These are phyloP conservation scores for Brachypodius melanocephalos DNA, from an alignment of 2,113 vertebrate genomes.

Conservation along the genomic window DNA sequence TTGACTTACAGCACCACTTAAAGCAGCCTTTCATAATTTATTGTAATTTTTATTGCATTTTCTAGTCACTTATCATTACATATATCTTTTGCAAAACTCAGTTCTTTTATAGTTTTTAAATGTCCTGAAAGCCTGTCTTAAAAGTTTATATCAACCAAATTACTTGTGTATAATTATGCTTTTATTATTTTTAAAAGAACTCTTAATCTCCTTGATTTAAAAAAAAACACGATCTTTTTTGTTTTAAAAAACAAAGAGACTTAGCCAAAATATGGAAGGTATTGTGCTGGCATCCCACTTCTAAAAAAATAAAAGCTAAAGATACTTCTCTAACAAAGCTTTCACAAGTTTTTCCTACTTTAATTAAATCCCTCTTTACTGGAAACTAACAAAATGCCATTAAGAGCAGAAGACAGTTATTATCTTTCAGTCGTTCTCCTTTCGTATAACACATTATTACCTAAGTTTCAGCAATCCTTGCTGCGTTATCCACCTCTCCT, in stretches of 20 bases:
- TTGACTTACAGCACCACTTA: background rate
- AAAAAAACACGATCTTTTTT: background rate
- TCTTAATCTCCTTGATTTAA: background rate
- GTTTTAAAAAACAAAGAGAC: background rate
- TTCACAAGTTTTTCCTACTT: conserved; percentile 7
- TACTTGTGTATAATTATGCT: background rate
- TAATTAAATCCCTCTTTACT: conserved; percentile 54
- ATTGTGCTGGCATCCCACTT: background rate
- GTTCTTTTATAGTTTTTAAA: background rate
- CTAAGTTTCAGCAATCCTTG: conserved; percentile 38
- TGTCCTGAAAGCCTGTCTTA: background rate
- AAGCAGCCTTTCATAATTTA: background rate
- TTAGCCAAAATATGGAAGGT: conserved; percentile 10
- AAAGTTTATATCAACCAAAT: background rate
- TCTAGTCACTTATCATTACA: background rate
- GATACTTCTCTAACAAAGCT: conserved; percentile 16
- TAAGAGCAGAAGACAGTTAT: conserved; percentile 31
- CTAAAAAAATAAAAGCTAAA: background rate
- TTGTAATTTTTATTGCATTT: background rate
- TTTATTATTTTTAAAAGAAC: conserved; percentile 20
- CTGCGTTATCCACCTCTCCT: conserved; percentile 55
- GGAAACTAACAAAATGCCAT: conserved; percentile 38
- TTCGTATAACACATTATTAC: conserved; percentile 31
- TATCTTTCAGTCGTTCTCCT: conserved; percentile 23
- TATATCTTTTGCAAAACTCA: background rate